Conservation (phyloP, 2,888 invertebrate species). For the Sthenelais limicola region DNA sequence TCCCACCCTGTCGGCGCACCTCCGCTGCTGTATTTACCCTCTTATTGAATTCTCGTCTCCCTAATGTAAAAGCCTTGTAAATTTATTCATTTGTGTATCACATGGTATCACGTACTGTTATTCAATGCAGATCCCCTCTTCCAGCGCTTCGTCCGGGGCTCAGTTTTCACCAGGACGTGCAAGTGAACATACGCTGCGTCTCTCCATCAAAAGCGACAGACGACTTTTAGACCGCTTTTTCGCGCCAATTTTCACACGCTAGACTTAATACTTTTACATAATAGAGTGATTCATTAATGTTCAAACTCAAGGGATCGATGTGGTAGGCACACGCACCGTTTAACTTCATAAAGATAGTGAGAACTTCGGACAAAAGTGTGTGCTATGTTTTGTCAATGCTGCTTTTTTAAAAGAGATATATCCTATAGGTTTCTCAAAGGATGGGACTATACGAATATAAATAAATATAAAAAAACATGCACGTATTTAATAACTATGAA, state of each 20-base stretch:
- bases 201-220: too few relatives aligned
- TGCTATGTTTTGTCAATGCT: too few relatives aligned
- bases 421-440: too few relatives aligned
- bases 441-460: too few relatives aligned
- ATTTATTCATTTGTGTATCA: constrained; percentile 37
- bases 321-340: neutral
- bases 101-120: constrained; percentile 15
- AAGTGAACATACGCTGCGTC: neutral
- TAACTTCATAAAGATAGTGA: neutral
- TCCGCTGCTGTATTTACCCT: neutral
- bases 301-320: neutral
- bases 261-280: constrained; percentile 4
- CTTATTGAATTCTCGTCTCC: constrained; percentile 28
- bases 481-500: too few relatives aligned
- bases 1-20: constrained; percentile 1
- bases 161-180: constrained; percentile 2
- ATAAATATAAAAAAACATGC: too few relatives aligned
- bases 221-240: neutral
- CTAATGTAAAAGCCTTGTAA: constrained; percentile 24
- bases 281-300: constrained; percentile 29
- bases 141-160: neutral
- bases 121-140: neutral
- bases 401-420: too few relatives aligned
- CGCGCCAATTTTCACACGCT: neutral
- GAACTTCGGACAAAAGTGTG: too few relatives aligned